These are phyloP conservation scores for Xylocopa sonorina DNA, from an alignment of 1,140 invertebrate species.

Conservation along the genomic window DNA sequence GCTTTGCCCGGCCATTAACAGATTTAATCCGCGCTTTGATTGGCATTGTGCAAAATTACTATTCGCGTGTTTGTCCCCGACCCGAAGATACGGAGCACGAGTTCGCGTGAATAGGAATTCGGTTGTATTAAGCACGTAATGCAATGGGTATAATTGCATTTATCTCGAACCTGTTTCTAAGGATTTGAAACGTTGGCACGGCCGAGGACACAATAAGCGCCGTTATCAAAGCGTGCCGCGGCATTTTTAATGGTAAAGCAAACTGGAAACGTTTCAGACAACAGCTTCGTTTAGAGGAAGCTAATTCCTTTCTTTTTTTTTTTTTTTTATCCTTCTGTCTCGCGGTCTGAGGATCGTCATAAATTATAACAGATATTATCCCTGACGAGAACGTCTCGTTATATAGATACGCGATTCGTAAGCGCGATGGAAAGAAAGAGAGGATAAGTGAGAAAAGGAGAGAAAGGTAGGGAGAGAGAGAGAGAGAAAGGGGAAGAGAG, in stretches of 20 bases:
- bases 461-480: not conserved
- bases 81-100: conserved; percentile 45
- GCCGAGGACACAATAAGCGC: not conserved
- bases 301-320: no score
- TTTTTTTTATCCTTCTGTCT: no score
- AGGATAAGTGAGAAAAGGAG: not conserved
- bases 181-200: not conserved
- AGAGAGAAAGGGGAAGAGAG: not conserved
- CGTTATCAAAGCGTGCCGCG: not conserved
- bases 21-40: conserved; percentile 62
- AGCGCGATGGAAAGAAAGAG: not conserved
- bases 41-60: conserved; percentile 52
- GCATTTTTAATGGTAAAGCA: not conserved
- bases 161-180: conserved; percentile 33
- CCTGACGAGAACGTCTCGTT: not conserved
- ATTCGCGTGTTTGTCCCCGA: conserved; percentile 28
- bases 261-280: not conserved
- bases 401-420: not conserved
- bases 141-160: conserved; percentile 34
- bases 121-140: conserved; percentile 36
- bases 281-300: not conserved
- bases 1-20: conserved; percentile 58
- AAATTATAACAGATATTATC: not conserved
- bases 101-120: conserved; percentile 28
- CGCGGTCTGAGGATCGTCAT: not conserved